Evolutionary conservation across 2,797 vertebrate species (phyloP), one percentile per base, ranked within the genome.

Genomic region (Sebastes hubbsi): DNA sequence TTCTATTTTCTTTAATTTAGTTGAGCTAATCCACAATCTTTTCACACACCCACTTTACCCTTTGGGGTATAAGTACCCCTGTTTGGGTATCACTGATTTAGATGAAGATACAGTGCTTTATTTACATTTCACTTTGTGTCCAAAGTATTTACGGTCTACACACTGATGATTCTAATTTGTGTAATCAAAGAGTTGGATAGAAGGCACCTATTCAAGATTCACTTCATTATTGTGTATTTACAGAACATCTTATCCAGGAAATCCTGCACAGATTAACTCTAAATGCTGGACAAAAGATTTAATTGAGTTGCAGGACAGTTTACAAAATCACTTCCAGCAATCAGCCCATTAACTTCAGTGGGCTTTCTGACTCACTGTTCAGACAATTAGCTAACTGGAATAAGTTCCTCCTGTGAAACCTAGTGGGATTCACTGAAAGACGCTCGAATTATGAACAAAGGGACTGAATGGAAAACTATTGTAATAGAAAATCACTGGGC

Each of bases 251-350:
- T 52, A 58, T 72, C 66, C 75, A 56, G 73, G 52, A 85, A 72
- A 77, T 81, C 71, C 65, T n/a, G 3, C 34, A 18, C 29, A 29
- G 65, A 49, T 83, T 58, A 72, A 11, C 64, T 81, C 16, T 64
- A 66, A 77, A 74, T 20, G 24, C 13, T 9, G 72, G 69, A 82
- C 69, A 71, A 72, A 81, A 72, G 52, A 49, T 55, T 77, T 13
- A 27, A 74, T 81, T 83, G 22, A 64, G 24, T 60, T 56, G 22
- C 61, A 46, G 65, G 34, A 66, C 58, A 54, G 54, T 77, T 82
- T 82, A 76, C 22, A 63, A 34, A 85, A 84, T 77, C 63, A 38
- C 80, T 77, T 77, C 81, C 74, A 77, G 87, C 62, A 67, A 69
- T 87, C 83, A 42, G 75, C 18, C 68, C 59, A n/a, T 75, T 68